Percentiles rank a stretch among this genome's conserved stretches.
Conservation (phyloP, 2,113 vertebrate species). For the Cottus gobio region DNA sequence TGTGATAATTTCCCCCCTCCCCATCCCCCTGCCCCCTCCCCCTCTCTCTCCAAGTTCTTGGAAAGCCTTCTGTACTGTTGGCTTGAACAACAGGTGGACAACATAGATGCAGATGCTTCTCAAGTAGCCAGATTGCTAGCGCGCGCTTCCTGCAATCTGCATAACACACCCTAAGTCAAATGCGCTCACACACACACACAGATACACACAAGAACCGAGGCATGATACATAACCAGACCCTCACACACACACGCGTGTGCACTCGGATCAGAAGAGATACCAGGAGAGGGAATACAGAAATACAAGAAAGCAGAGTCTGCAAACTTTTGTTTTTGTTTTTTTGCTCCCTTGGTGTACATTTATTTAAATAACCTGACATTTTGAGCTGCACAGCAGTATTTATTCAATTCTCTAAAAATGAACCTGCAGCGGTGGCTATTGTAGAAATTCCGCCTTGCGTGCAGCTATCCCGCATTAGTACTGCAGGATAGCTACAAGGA, state of each 20-base stretch:
- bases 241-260: neutral
- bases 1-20: conserved; percentile 22
- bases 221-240: neutral
- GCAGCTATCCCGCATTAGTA: conserved; percentile 64
- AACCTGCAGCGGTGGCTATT: conserved; percentile 62
- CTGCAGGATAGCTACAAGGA: conserved; percentile 68
- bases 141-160: conserved; percentile 34
- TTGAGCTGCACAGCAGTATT: conserved; percentile 68
- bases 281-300: conserved; percentile 28
- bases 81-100: conserved; percentile 60
- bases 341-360: conserved; percentile 52
- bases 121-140: conserved; percentile 49
- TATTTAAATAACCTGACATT: conserved; percentile 70
- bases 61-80: conserved; percentile 46
- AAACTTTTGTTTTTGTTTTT: conserved; percentile 30
- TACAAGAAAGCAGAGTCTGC: conserved; percentile 52
- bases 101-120: conserved; percentile 58
- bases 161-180: conserved; percentile 21
- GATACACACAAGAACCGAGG: neutral
- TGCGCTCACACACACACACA: neutral
- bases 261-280: conserved; percentile 37
- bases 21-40: neutral
- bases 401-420: conserved; percentile 68
- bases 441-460: conserved; percentile 46
- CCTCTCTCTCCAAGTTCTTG: conserved; percentile 45